Evolutionary conservation across 2,888 invertebrate genomes (phyloP).

Genomic region (Hermodice carunculata): DNA sequence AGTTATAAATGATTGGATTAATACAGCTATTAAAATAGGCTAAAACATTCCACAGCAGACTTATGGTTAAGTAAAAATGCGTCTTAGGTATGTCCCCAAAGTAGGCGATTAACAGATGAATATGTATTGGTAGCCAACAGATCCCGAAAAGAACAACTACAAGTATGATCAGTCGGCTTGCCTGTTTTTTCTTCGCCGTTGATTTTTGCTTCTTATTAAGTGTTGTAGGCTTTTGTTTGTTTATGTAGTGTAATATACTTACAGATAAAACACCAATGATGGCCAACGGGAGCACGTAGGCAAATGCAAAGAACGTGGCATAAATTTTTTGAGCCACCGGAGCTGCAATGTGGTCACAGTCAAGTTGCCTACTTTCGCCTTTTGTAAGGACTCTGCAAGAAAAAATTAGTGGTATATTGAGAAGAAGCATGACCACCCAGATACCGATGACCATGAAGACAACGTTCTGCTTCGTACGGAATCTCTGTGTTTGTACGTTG

Average conservation of each 20-base stretch:
- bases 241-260: conserved; percentile 37
- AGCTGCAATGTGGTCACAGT: conserved; percentile 31
- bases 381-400: conserved; percentile 22
- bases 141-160: conserved; percentile 47
- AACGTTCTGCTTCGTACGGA: conserved; percentile 85
- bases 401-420: conserved; percentile 49
- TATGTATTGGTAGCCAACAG: conserved; percentile 46
- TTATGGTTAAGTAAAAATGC: conserved; percentile 31
- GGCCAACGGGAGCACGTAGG: conserved; percentile 38
- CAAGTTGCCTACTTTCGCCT: not conserved
- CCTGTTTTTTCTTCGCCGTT: conserved; percentile 31
- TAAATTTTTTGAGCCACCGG: conserved; percentile 27
- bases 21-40: conserved; percentile 47
- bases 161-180: conserved; percentile 39
- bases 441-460: conserved; percentile 81
- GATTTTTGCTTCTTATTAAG: conserved; percentile 27
- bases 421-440: conserved; percentile 79
- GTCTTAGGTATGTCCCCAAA: conserved; percentile 30
- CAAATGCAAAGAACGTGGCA: conserved; percentile 41
- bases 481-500: conserved; percentile 85
- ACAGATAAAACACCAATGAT: conserved; percentile 38
- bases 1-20: conserved; percentile 48
- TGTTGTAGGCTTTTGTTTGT: conserved; percentile 18
- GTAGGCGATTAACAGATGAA: conserved; percentile 42
- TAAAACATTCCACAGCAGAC: conserved; percentile 38